These are phyloP conservation scores for Aphelenchoides fujianensis DNA, from an alignment of 1,140 invertebrate species.

Conservation along the genomic window DNA sequence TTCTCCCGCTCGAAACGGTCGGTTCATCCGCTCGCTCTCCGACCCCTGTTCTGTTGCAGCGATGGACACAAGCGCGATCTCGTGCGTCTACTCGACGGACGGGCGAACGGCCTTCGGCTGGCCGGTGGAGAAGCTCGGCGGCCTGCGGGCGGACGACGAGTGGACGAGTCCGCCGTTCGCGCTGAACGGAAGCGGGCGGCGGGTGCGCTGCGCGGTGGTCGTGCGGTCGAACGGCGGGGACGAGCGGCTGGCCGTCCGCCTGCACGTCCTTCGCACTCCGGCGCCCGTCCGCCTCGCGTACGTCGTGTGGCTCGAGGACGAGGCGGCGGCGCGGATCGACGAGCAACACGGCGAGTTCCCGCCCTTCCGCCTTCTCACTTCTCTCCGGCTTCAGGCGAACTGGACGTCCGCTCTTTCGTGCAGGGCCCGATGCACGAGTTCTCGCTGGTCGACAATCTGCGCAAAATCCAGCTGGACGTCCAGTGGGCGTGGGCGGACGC, in stretches of 20 bases:
- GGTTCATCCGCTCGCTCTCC: too few relatives aligned
- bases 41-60: not conserved
- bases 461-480: not conserved
- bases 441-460: not conserved
- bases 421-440: not conserved
- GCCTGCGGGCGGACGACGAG: not conserved
- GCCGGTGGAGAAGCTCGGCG: not conserved
- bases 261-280: not conserved
- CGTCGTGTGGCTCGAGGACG: not conserved
- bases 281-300: not conserved
- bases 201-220: not conserved
- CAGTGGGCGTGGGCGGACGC: not conserved
- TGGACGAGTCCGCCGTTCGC: not conserved
- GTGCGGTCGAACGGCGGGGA: not conserved
- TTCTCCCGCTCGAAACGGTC: too few relatives aligned
- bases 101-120: constrained; percentile 6
- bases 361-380: not conserved
- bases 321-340: not conserved
- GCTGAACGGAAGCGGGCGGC: not conserved
- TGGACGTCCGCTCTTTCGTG: not conserved
- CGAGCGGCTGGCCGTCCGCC: not conserved
- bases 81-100: not conserved
- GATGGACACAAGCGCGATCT: constrained; percentile 12
- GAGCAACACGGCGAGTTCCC: not conserved
- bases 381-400: not conserved